Evolutionary conservation across 2,888 invertebrate species (phyloP).

Genomic region (Dusona sp.): DNA sequence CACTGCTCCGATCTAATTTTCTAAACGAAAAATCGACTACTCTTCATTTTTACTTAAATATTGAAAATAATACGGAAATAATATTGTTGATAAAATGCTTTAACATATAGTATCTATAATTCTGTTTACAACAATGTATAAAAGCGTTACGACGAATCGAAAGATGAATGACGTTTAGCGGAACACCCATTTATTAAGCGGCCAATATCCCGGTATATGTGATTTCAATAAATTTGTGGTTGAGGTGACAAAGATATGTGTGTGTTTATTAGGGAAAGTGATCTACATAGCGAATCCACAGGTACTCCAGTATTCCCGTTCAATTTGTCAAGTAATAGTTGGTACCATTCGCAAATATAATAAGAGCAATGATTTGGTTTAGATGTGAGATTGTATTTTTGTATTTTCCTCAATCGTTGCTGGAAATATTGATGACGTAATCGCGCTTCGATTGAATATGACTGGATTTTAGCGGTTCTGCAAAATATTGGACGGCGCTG

Average conservation of each 20-base stretch:
- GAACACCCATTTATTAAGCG: constrained; percentile 7
- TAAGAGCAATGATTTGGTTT: neutral
- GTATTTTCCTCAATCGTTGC: neutral
- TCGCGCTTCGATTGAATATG: neutral
- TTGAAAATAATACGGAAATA: neutral
- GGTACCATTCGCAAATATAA: constrained; percentile 19
- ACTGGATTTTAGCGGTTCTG: neutral
- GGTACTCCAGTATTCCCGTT: neutral
- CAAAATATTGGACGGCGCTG: neutral
- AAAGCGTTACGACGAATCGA: neutral
- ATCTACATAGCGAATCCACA: constrained; percentile 14
- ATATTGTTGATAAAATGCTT: neutral
- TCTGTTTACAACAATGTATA: neutral
- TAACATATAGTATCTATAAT: neutral
- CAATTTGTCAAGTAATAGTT: neutral
- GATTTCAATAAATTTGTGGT: constrained; percentile 39
- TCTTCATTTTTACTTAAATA: neutral
- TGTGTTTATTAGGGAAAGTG: constrained; percentile 15
- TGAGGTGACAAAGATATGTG: neutral
- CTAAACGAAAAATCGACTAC: neutral
- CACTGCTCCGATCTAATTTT: neutral
- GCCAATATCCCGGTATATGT: constrained; percentile 38
- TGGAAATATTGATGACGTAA: neutral
- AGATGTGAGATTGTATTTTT: neutral
- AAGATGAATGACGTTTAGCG: neutral